These are phyloP conservation scores for Hoplodrina blanda DNA, from an alignment of 2,888 invertebrate genomes.

Conservation along the genomic window DNA sequence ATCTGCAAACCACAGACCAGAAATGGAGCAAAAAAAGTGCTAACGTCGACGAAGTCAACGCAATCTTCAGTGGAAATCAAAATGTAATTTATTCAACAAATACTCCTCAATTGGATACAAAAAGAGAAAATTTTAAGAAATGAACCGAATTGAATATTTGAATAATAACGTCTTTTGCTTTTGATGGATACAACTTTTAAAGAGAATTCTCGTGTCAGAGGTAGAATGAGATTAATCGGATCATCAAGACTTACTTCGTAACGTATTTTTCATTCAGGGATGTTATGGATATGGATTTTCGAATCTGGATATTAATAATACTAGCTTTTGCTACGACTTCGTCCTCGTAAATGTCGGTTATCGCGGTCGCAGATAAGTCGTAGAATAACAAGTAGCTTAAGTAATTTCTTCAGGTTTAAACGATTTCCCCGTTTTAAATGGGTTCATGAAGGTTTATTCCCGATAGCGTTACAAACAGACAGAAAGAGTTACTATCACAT, in stretches of 20 bases:
- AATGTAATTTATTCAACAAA: slow-evolving; percentile 64
- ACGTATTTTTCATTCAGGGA: not conserved
- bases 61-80: slow-evolving; percentile 60
- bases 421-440: too few species aligned
- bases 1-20: slow-evolving; percentile 45
- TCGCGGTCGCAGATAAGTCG: too few species aligned
- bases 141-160: slow-evolving; percentile 59
- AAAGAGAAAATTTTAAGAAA: slow-evolving; percentile 48
- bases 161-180: slow-evolving; percentile 47
- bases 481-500: too few species aligned
- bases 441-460: too few species aligned
- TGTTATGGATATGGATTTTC: too few species aligned
- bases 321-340: too few species aligned
- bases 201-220: slow-evolving; percentile 18
- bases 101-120: slow-evolving; percentile 58
- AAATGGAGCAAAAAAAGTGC: slow-evolving; percentile 35
- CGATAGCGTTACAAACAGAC: too few species aligned
- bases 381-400: too few species aligned
- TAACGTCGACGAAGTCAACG: slow-evolving; percentile 16
- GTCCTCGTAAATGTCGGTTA: too few species aligned
- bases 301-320: too few species aligned
- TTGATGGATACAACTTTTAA: slow-evolving; percentile 25
- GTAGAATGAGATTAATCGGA: slow-evolving; percentile 16
- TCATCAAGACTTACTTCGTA: not conserved
- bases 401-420: too few species aligned